Conservation (phyloP, 2,113 vertebrate genomes). For the Gulo gulo region DNA sequence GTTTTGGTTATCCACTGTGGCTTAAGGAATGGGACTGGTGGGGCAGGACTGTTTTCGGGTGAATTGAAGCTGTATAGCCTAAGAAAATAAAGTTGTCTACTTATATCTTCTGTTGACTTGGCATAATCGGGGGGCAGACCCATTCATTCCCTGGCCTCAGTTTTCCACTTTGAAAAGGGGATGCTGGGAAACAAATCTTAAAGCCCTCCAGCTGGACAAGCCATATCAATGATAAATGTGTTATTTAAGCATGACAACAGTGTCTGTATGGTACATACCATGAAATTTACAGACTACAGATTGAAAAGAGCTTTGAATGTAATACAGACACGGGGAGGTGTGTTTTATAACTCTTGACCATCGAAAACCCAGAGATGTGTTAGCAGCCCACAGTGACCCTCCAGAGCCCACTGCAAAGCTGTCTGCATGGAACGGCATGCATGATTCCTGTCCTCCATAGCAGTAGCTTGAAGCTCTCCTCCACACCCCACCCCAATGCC, state of each 20-base stretch:
- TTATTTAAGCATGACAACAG: neutral
- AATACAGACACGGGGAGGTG: neutral
- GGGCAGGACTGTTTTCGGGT: neutral
- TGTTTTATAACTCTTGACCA: neutral
- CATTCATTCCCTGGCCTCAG: neutral
- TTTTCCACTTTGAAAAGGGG: neutral
- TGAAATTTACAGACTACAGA: neutral
- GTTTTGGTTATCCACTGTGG: neutral
- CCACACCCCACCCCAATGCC: neutral
- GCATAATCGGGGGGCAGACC: neutral
- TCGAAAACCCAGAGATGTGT: neutral
- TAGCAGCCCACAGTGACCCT: rapidly evolving
- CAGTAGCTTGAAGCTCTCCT: neutral
- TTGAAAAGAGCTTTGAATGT: neutral
- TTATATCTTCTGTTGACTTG: neutral
- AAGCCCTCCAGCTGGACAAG: neutral
- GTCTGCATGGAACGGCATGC: neutral
- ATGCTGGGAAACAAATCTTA: neutral
- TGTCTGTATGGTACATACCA: neutral
- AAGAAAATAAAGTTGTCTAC: neutral
- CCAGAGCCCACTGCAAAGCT: neutral
- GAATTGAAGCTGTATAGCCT: neutral
- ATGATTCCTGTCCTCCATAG: neutral
- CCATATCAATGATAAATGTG: neutral
- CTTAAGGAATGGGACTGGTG: neutral